Evolutionary conservation across 92 coral and sea anemone species (phyloP), one percentile per base, ranked within the genome.

Genomic region (Phenganax marumi): DNA sequence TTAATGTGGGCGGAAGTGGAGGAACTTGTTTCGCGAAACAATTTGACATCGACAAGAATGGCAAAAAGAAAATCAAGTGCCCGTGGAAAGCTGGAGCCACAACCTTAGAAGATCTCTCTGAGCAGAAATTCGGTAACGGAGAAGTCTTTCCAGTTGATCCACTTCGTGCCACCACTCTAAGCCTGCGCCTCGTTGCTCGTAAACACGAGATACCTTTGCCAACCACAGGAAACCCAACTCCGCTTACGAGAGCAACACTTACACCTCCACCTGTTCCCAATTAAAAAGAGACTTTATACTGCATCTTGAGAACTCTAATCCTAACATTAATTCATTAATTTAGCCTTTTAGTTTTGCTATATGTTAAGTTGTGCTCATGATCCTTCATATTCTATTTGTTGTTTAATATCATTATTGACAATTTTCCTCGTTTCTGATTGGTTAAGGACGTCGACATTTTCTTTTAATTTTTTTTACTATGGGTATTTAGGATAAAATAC

Each of bases 161-260:
- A 24, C 19, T 51, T 12, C 69, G 55, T 10, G 81, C 68, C 1
- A 68, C 57, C 21, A 54, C 81, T 51, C 43, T 76, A 33, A 76
- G 26, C 68, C 81, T 76, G 16, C 81, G 81, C 49, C 68, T 76
- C n/a, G 81, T 76, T 21, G 68, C 81, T 18, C 68, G 81, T 54
- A 68, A 55, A 26, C 46, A 76, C 39, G 53, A 24, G 43, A 76
- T 6, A 55, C 50, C 68, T 23, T 57, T 56, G 16, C 81, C 81
- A 25, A 54, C 81, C 12, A 76, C 81, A 54, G 81, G 81, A 12
- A 46, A 76, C 24, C 64, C 56, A 26, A 56, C 68, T 2, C 81
- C 81, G n/a, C 81, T 76, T 24, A 2, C 81, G 26, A 76, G 62
- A 54, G 81, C 68, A 6, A 76, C 81, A 2, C 81, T 55, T 24